Base-by-base conservation (phyloP, 2,113 vertebrate species). In the Marcusenius ussheri region DNA sequence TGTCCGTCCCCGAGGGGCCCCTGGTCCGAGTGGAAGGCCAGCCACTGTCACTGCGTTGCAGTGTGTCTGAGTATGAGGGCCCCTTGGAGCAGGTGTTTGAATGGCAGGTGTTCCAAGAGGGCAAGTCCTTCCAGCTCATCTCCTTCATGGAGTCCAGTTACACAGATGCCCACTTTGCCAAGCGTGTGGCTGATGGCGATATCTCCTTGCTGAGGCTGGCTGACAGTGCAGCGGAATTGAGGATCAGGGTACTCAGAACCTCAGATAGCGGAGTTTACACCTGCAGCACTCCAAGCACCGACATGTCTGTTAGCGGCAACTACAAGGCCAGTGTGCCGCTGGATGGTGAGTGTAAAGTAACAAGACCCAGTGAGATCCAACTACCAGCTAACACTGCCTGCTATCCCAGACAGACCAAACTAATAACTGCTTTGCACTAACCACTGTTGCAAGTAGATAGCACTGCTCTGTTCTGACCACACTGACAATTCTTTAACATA, bases 21-120 rank as follows among this genome's bases (percentile, higher is more conserved):
- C 94, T 99, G 47, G 95, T 98, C 24, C 95, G 98, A 3, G 97
- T 99, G 3, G 93, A 94, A 89, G 97, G 97, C 46, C 98, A 97
- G 0, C 94, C 96, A 2, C 96, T 98, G 89, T 95, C 94, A 88
- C 97, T 99, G 89, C 95, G 95, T 35, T 99, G 98, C 93, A 96
- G 96, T 0, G 98, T 99, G 39, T 96, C 89, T 0, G 95, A 98
- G 0, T 99, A 99, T 0, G 95, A 96, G 0, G 98, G 98, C 17
- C 98, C 98, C 42, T 93, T 94, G 0, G 98, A 99, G 39, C 98
- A 98, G 94, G 98, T 98, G 90, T 99, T 99, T 84, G 98, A 99
- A 4, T 99, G 98, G 98, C 93, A 92, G 90, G 95, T 96, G n/a
- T 89, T 91, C 3, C 92, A 88, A 0, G 47, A 0, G 2, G 47